Evolutionary conservation across 2,113 vertebrate genomes (phyloP), one percentile per base, ranked within the genome.

Genomic region (Dasypus novemcinctus): DNA sequence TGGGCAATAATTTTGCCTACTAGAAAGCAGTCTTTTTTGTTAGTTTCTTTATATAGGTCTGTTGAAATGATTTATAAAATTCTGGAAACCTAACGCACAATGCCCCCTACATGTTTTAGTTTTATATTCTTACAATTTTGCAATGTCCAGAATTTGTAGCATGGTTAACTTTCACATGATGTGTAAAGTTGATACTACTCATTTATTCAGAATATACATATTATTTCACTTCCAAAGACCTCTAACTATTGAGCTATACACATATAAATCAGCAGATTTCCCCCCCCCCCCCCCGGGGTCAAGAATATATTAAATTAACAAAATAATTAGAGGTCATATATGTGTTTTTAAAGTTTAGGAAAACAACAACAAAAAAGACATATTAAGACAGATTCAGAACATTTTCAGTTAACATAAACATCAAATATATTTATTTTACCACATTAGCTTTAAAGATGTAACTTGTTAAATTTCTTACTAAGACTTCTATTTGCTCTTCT

Each of bases 11-110:
- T 68, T 87, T 78, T 71, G 69, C 69, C 41, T 31, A 76, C 17
- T 84, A 68, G 64, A 90, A 66, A 61, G 38, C 31, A 86, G 29
- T 18, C 27, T 46, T 96, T 74, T 54, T 59, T 25, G 43, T 46
- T 31, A 89, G 11, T 81, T 87, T 84, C 43, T 4, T 93, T 69
- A 64, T 41, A 93, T 31, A 63, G 23, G 4, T 3, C 66, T 95
- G 25, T 68, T 84, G 75, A 79, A 89, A 89, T 87, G 25, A 84
- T 63, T 95, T 76, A 76, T n/a, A 69, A 90, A 87, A 25, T 54
- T 90, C n/a, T 92, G 2, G 71, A 93, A 87, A 79, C 3, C 11
- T 43, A 79, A 72, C 72, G 13, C 31, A 78, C 14, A 68, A 20
- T 91, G 31, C 54, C 74, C 23, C 87, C 14, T 79, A 88, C 94